Evolutionary conservation across 2,113 vertebrate genomes (phyloP), one percentile per base, ranked within the genome.

Genomic region (Rhipidura dahli): DNA sequence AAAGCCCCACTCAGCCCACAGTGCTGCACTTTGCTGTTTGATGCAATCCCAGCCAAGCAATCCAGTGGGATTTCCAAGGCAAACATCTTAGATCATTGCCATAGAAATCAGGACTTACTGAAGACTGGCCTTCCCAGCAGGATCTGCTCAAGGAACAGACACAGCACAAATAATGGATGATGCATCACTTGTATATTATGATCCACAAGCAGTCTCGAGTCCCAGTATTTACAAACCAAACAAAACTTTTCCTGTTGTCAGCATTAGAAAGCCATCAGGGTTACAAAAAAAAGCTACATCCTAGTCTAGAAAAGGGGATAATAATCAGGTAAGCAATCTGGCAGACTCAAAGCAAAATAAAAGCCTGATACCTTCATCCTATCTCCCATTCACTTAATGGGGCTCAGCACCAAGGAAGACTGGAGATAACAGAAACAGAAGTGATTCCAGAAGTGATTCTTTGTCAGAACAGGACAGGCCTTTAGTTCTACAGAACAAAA

Each of bases 61-160:
- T 3, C 2, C 39, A 45, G 28, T 0, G 0, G 47, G 33, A 83
- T 19, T 54, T 30, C 90, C 2, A 8, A 63, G 53, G 39, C 44
- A 59, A 64, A 50, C 6, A 1, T 24, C 42, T 30, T 23, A n/a
- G 15, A 73, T 64, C 50, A 33, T 1, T 20, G 28, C 49, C 57
- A 42, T 13, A 40, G 26, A 50, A 57, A 40, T 11, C 30, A 42
- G 40, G 11, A 40, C 10, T 18, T 11, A 12, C 1, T 2, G 53
- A 37, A 80, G 64, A 13, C 49, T 1, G n/a, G 44, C 14, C 54
- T 28, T 76, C 31, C 44, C 69, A 44, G 59, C n/a, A 40, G n/a
- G 42, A 63, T 40, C 37, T 49, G 79, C 79, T 82, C 26, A 31
- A 44, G 56, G 56, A 64, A 44, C 0, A 11, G 56, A 23, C 26